A percentile compares a stretch with the other conserved stretches of the same genome.
Conservation (phyloP, 2,113 vertebrate species). For the Brachypteracias leptosomus region DNA sequence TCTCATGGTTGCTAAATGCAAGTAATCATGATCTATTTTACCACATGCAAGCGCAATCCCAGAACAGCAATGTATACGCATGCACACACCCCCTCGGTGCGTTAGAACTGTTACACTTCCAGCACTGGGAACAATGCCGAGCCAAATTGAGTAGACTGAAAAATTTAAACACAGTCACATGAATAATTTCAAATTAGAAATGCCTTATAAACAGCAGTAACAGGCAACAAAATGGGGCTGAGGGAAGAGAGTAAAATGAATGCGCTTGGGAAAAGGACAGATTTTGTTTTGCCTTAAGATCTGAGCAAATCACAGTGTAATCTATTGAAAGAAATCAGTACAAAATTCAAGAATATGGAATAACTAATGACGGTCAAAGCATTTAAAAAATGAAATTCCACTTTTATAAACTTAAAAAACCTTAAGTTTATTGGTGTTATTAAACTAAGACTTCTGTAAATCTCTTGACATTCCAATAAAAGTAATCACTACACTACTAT, state of each 20-base stretch:
- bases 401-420: background rate
- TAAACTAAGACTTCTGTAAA: background rate
- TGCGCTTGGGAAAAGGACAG: background rate
- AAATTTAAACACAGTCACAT: background rate
- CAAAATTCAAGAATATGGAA: background rate
- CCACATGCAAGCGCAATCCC: background rate
- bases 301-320: background rate
- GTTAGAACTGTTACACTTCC: background rate
- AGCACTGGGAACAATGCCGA: background rate
- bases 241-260: background rate
- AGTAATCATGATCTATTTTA: background rate
- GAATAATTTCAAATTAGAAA: background rate
- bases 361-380: background rate
- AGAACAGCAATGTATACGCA: background rate
- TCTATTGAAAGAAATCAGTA: background rate
- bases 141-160: background rate
- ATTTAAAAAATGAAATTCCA: background rate
- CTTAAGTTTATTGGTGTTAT: background rate
- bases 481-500: background rate
- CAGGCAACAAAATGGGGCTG: background rate
- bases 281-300: background rate
- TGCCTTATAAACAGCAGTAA: background rate
- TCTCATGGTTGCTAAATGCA: background rate
- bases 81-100: background rate
- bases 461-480: background rate